Conservation (phyloP, 1,140 invertebrate genomes). For the Zaprionus vittiger region DNA sequence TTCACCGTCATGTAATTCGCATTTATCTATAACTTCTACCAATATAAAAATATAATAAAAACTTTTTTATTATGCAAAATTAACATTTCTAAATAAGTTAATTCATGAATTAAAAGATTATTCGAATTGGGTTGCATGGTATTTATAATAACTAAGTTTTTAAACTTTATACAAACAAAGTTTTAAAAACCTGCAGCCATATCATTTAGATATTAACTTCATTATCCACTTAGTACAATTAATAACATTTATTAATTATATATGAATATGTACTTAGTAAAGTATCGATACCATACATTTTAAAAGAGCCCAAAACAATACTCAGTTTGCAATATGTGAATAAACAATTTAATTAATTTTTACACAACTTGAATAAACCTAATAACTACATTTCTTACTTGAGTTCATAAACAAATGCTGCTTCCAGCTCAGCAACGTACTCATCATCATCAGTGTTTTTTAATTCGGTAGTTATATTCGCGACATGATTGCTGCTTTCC, state of each 20-base stretch:
- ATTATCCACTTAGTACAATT: no score
- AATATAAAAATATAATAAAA: not conserved
- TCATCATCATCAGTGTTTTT: constrained; percentile 33
- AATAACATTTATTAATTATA: not conserved
- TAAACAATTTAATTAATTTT: not conserved
- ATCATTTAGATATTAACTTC: no score
- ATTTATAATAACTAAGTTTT: no score
- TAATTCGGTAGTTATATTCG: not conserved
- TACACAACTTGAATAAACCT: not conserved
- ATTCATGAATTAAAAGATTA: no score
- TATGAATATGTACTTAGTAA: not conserved
- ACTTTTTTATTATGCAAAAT: not conserved
- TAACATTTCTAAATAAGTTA: not conserved
- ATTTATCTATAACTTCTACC: not conserved
- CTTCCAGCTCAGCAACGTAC: constrained; percentile 54
- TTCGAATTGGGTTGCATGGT: no score
- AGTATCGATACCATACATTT: not conserved
- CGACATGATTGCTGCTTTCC: not conserved
- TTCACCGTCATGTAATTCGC: not conserved
- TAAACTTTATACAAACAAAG: no score
- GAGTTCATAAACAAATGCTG: constrained; percentile 53
- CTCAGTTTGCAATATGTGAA: not conserved
- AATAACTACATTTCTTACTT: constrained; percentile 35
- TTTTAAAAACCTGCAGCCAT: no score
- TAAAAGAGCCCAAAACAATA: not conserved